Evolutionary conservation across 2,888 invertebrate species (phyloP), one percentile per base, ranked within the genome.

Genomic region (Muschampia plurimacula): DNA sequence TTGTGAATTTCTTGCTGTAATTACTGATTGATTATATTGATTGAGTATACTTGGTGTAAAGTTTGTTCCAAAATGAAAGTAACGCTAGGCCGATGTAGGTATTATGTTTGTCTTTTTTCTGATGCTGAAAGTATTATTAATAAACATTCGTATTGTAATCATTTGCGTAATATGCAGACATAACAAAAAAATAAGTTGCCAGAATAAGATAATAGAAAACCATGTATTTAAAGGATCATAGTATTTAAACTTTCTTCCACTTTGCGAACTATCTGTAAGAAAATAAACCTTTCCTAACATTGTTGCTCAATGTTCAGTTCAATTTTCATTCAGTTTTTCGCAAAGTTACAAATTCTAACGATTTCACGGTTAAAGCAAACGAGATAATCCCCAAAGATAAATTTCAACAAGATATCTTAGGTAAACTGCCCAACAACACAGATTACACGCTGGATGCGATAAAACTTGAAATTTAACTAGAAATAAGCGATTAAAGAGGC

Each of bases 381-480:
- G 44, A 69, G 39, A 44, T 69, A 64, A 41, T 69, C 63, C 32
- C 46, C 12, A 67, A 63, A 55, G 63, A 64, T 64, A 64, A 69
- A 69, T 63, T 64, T 12, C 55, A 64, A 46, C 59, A 60, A 69
- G 55, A 55, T 49, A 69, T 69, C 55, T 41, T 28, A 60, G 60
- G 59, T 46, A 63, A 69, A 69, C 41, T 44, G 28, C 52, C 63
- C 55, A 69, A 63, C 52, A 69, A 69, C 39, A 62, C 41, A 52
- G 63, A 69, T 64, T 69, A 64, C 69, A 69, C 22, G 55, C n/a
- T 44, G 9, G 55, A 70, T 64, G 55, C 41, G 55, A 69, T 63
- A 69, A 69, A 57, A 70, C 32, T 70, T 57, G 57, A 70, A 70
- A 57, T 70, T 64, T 66, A 71, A 71, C 70, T 71, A 71, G 44